Evolutionary conservation across 2,888 invertebrate species (phyloP), one percentile per base, ranked within the genome.

Genomic region (Coenonympha arcania): DNA sequence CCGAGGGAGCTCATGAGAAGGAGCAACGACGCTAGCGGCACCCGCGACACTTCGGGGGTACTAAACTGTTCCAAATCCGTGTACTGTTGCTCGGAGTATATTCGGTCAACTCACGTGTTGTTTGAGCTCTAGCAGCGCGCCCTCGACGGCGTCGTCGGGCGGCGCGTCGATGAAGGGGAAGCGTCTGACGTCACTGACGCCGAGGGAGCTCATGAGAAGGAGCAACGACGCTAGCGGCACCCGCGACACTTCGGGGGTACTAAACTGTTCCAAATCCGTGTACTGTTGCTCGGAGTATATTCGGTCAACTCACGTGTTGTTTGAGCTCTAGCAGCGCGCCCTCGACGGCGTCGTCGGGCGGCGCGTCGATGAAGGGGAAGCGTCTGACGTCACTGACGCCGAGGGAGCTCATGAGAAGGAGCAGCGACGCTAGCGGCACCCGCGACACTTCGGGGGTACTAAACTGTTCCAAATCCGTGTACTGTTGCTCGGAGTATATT

Each of bases 91-190:
- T 95, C 94, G 0, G 94, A 91, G 79, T 94, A 96, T 54, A 96
- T 84, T n/a, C n/a, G n/a, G n/a, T n/a, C n/a, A n/a, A n/a, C n/a
- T n/a, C n/a, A 92, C 95, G 76, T 95, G 95, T 67, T 95, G 95
- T 74, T 96, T 96, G 18, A 99, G 84, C 47, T 93, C 92, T 48
- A 93, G 77, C 55, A 99, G 87, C 0, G 97, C 92, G 68, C 94
- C 94, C 69, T 98, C 97, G 36, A 99, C 88, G 34, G 92, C 93
- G 34, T 93, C n/a, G n/a, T n/a, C n/a, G n/a, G n/a, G n/a, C n/a
- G n/a, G n/a, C n/a, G 85, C 92, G n/a, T n/a, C n/a, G n/a, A n/a
- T n/a, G n/a, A 98, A 99, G 0, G 98, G 98, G 81, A 99, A 99
- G 62, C 92, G 88, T 47, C 96, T 88, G 3, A 95, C n/a, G n/a